Base-by-base conservation (phyloP, 2,888 invertebrate species). In the Cosmopolites sordidus region DNA sequence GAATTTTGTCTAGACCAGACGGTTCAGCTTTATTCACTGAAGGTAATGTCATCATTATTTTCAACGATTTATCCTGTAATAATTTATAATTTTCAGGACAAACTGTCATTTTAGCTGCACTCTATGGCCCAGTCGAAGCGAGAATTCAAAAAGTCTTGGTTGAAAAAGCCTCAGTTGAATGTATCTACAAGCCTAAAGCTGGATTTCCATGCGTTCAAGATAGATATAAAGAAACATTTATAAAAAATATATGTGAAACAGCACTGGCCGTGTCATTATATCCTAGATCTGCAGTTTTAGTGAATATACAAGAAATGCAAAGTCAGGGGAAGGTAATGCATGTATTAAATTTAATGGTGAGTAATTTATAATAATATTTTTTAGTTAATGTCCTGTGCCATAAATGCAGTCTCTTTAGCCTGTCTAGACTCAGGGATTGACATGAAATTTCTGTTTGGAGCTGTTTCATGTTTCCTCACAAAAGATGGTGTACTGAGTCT, bases 251-350 rank as follows among this genome's bases (percentile, higher is more conserved):
- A 0, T 87, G 89, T 71, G 89, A 92, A 70, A 77, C 84, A 9
- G 83, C 86, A 0, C 72, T 95, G 29, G 67, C 88, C 1, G 77
- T 85, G 0, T 75, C 83, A 15, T 67, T 90, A 30, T 87, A 92
- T 76, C 94, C 95, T 2, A 79, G 92, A 43, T 84, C 92, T 1
- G 83, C 86, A 17, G 82, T 95, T 62, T 80, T 82, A 0, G 75
- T 95, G 37, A 84, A 87, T 48, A 72, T 95, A 48, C 94, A 95
- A 71, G 94, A 95, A 76, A 74, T 94, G 66, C 90, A 94, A 69
- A 85, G 92, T 73, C 81, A 77, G 69, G 89, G 90, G 61, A 86
- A 88, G 62, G 92, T 92, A 78, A n/a, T 52, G 33, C 54, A n/a
- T 37, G 18, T 8, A n/a, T n/a, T n/a, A n/a, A n/a, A n/a, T n/a